These are phyloP conservation scores for Hydrocynus forskahlii DNA, from an alignment of 2,797 vertebrate genomes.

Conservation along the genomic window DNA sequence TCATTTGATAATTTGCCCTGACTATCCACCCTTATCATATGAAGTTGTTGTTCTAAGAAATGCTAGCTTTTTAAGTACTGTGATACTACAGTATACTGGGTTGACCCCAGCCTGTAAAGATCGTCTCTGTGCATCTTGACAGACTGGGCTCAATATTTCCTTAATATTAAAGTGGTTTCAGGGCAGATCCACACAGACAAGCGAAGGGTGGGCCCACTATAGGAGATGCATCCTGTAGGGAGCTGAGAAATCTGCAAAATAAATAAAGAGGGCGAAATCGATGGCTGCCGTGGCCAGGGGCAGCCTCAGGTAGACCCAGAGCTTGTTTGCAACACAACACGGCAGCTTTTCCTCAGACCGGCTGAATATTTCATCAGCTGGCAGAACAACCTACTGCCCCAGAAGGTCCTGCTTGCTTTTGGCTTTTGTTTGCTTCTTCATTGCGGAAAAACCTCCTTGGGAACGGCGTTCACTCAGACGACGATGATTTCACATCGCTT, in stretches of 20 bases:
- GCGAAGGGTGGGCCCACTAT: background rate
- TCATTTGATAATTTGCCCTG: too few relatives aligned
- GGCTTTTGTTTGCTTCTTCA: conserved; percentile 33
- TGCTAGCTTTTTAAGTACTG: too few relatives aligned
- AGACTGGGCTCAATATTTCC: background rate
- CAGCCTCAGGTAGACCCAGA: background rate
- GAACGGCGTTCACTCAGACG: conserved; percentile 21
- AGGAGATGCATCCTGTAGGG: background rate
- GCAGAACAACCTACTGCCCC: conserved; percentile 27
- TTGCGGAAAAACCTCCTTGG: conserved; percentile 11
- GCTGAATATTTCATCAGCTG: conserved; percentile 52
- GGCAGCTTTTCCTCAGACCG: conserved; percentile 33
- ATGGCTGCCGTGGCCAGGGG: background rate
- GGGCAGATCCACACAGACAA: conserved; percentile 2
- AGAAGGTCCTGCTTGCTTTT: conserved; percentile 35
- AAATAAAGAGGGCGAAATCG: background rate
- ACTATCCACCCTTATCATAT: too few relatives aligned
- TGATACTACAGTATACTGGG: too few relatives aligned
- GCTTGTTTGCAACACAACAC: conserved; percentile 43
- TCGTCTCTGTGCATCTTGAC: background rate
- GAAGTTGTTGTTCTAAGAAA: too few relatives aligned
- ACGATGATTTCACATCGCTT: conserved; percentile 41
- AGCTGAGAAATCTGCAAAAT: background rate
- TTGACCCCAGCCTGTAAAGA: background rate
- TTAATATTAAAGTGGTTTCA: background rate